Evolutionary conservation across 2,113 vertebrate genomes (phyloP).

Genomic region (Myotis brandtii): DNA sequence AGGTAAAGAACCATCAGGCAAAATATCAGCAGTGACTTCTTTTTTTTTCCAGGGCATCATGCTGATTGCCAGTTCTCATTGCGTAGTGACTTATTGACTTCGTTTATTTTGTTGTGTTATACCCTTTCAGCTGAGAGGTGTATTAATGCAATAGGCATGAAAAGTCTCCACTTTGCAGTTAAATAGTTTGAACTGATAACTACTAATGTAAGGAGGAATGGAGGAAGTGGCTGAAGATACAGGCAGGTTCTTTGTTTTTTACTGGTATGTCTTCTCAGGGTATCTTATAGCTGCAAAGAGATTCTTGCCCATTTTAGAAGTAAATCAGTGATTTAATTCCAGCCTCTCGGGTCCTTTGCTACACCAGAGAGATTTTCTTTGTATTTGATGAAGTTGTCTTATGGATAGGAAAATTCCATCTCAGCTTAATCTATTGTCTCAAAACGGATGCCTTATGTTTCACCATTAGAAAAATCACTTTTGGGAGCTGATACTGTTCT

Average conservation of each 20-base stretch:
- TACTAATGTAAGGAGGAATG: not conserved
- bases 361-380: not conserved
- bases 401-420: not conserved
- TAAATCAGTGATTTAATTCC: conserved; percentile 35
- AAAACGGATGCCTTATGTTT: not conserved
- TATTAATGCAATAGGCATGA: not conserved
- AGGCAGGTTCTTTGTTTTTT: not conserved
- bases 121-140: not conserved
- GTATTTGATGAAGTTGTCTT: not conserved
- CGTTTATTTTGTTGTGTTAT: not conserved
- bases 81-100: not conserved
- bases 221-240: not conserved
- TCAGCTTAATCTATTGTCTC: not conserved
- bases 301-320: conserved; percentile 21
- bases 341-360: conserved; percentile 15
- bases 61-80: not conserved
- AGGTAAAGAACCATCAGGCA: not conserved
- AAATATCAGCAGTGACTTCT: not conserved
- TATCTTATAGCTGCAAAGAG: not conserved
- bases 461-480: not conserved
- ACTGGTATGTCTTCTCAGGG: not conserved
- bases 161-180: not conserved
- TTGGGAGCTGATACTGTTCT: not conserved
- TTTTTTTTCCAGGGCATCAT: not conserved
- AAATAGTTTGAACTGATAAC: conserved; percentile 11